Percentiles rank a stretch among this genome's conserved stretches.
These are phyloP conservation scores for Pinna nobilis DNA, from an alignment of 1,140 invertebrate genomes.

Conservation along the genomic window DNA sequence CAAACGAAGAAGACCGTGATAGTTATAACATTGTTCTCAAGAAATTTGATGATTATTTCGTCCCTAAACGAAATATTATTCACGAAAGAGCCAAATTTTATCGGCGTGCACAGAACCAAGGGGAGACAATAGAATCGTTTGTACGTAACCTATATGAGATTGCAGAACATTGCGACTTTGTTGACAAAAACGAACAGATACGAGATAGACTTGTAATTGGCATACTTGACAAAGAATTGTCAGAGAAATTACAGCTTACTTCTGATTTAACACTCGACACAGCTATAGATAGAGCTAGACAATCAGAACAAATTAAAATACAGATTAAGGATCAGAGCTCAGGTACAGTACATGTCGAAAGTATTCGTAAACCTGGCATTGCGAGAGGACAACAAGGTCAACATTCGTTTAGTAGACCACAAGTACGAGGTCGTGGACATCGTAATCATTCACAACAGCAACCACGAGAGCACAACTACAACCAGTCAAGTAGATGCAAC, in stretches of 20 bases:
- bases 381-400: neutral
- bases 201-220: conserved; percentile 39
- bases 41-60: conserved; percentile 46
- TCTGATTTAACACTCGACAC: conserved; percentile 29
- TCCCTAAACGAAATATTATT: conserved; percentile 43
- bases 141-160: conserved; percentile 29
- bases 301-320: conserved; percentile 29
- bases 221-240: conserved; percentile 27
- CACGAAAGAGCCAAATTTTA: conserved; percentile 36
- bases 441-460: neutral
- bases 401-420: neutral
- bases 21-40: conserved; percentile 27
- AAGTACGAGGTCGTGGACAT: neutral
- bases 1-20: conserved; percentile 7
- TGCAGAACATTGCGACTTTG: conserved; percentile 40
- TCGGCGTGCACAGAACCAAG: conserved; percentile 9
- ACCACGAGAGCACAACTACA: neutral
- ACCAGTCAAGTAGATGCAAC: neutral
- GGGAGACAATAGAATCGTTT: conserved; percentile 35
- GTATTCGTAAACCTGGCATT: neutral
- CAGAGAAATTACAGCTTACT: conserved; percentile 38
- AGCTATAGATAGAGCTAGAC: conserved; percentile 27
- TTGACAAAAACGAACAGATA: conserved; percentile 26
- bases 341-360: no score
- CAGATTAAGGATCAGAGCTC: conserved; percentile 25